Conservation (phyloP, 2,888 invertebrate genomes). For the Diaphora mendica region DNA sequence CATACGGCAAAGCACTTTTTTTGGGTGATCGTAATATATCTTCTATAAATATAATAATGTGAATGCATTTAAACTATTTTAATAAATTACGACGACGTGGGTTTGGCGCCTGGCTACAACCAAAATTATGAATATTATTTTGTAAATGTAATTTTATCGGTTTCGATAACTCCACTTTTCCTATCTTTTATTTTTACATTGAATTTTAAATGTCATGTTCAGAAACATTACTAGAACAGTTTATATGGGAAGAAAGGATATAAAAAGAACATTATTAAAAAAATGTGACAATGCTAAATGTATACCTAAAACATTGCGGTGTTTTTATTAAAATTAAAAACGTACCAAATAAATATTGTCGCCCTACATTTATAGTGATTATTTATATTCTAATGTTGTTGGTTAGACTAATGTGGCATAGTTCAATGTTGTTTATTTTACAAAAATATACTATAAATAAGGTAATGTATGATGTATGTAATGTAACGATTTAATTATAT, state of each 20-base stretch:
- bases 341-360: not conserved
- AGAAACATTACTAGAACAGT: not conserved
- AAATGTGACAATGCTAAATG: not conserved
- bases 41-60: not conserved
- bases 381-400: slow-evolving; percentile 23
- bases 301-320: not conserved
- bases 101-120: not conserved
- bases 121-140: not conserved
- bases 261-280: not conserved
- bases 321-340: not conserved
- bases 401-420: slow-evolving; percentile 27
- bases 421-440: slow-evolving; percentile 29
- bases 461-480: not conserved
- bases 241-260: not conserved
- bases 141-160: not conserved
- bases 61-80: not conserved
- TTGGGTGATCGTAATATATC: not conserved
- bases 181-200: not conserved
- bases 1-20: slow-evolving; percentile 12
- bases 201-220: not conserved
- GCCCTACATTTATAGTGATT: not conserved
- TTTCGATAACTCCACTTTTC: not conserved
- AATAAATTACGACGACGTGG: not conserved
- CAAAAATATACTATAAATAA: slow-evolving; percentile 32
- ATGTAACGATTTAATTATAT: slow-evolving; percentile 33